phyloP scores from a whole-genome alignment of 2,113 vertebrate species.

The Zeus faber region DNA sequence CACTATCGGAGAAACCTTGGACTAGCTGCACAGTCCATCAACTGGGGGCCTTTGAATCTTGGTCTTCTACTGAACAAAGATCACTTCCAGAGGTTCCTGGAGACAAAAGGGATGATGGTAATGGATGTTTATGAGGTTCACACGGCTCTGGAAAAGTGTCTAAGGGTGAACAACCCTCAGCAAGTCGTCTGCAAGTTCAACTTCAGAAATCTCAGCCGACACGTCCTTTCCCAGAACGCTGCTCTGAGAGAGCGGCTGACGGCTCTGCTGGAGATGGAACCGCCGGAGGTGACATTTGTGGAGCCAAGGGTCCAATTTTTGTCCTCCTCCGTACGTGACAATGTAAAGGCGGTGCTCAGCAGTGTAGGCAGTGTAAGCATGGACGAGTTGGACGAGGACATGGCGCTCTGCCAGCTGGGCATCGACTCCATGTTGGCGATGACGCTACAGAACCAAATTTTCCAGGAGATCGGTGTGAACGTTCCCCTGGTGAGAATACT shows the following conservation, averaged over 20 bases:
- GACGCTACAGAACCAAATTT: slow-evolving; percentile 77
- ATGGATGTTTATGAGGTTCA: slow-evolving; percentile 77
- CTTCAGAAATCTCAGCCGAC: slow-evolving; percentile 61
- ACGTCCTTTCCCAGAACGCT: slow-evolving; percentile 64
- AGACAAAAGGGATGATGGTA: slow-evolving; percentile 76
- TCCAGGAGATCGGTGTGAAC: slow-evolving; percentile 74
- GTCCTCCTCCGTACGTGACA: slow-evolving; percentile 60
- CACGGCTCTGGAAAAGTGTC: slow-evolving; percentile 70
- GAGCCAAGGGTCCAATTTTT: slow-evolving; percentile 22
- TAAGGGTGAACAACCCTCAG: slow-evolving; percentile 74
- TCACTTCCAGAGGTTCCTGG: slow-evolving; percentile 75
- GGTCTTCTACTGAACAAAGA: slow-evolving; percentile 77
- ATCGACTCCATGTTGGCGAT: slow-evolving; percentile 84
- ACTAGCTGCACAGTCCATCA: slow-evolving; percentile 82
- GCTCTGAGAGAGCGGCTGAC: slow-evolving; percentile 71
- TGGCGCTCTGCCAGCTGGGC: slow-evolving; percentile 70
- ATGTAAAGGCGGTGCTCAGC: slow-evolving; percentile 66
- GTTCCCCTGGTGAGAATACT: slow-evolving; percentile 78
- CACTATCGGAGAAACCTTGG: slow-evolving; percentile 81
- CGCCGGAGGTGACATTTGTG: slow-evolving; percentile 17
- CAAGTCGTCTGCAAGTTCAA: slow-evolving; percentile 80
- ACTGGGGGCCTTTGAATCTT: slow-evolving; percentile 85
- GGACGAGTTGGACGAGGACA: slow-evolving; percentile 69
- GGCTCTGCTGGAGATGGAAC: slow-evolving; percentile 60
- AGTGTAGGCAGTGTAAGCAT: slow-evolving; percentile 53